Evolutionary conservation across 2,797 vertebrate genomes (phyloP).

Genomic region (Hydrocynus forskahlii): DNA sequence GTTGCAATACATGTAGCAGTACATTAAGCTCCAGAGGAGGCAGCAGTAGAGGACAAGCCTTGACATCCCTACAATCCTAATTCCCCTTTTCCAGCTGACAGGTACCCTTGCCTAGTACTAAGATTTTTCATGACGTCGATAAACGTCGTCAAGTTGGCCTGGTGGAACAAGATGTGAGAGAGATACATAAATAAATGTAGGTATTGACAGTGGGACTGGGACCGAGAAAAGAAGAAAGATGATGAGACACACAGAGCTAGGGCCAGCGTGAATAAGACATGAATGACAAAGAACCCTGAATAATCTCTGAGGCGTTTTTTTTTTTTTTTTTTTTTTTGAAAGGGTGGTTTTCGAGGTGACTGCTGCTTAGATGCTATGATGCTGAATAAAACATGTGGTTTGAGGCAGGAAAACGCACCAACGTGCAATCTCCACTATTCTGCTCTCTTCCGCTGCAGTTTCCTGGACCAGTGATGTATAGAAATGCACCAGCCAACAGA

Average conservation of each 20-base stretch:
- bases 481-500: conserved; percentile 22
- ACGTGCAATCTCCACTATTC: conserved; percentile 20
- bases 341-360: conserved; percentile 21
- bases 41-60: not conserved
- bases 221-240: conserved; percentile 15
- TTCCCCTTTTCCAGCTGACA: conserved; percentile 20
- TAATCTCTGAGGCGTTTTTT: conserved; percentile 42
- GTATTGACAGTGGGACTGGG: conserved; percentile 17
- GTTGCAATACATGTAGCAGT: conserved; percentile 4
- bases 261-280: conserved; percentile 47
- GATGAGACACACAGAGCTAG: conserved; percentile 8
- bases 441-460: conserved; percentile 12
- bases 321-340: not conserved
- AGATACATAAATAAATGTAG: conserved; percentile 51
- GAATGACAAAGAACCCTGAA: conserved; percentile 48
- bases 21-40: conserved; percentile 15
- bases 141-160: conserved; percentile 36
- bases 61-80: conserved; percentile 15
- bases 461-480: conserved; percentile 8
- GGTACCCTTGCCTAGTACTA: conserved; percentile 10
- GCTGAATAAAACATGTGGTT: conserved; percentile 58
- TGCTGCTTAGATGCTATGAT: conserved; percentile 26
- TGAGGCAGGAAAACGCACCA: conserved; percentile 31
- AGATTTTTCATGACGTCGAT: conserved; percentile 47
- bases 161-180: conserved; percentile 41